These are phyloP conservation scores for Loris lydekkerianus DNA, from an alignment of 2,797 vertebrate genomes.

Conservation along the genomic window DNA sequence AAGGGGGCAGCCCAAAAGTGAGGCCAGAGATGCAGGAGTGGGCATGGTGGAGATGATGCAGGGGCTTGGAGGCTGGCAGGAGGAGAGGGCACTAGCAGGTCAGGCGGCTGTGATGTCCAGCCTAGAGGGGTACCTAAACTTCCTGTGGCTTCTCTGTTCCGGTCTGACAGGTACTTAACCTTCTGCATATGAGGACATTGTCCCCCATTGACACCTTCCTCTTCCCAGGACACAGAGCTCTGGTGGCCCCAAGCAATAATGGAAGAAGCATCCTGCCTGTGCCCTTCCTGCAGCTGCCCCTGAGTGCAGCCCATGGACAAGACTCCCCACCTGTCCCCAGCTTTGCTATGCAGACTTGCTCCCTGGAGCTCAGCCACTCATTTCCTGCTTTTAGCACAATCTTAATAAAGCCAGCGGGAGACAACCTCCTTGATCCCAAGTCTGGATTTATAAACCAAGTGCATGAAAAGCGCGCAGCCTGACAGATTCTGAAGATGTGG, in stretches of 20 bases:
- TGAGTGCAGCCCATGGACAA: fast-evolving
- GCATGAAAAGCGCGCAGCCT: fast-evolving
- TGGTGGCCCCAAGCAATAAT: background rate
- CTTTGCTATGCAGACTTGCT: background rate
- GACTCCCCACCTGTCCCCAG: background rate
- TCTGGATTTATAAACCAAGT: background rate
- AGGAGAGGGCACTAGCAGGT: background rate
- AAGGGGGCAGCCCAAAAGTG: background rate
- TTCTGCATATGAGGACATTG: background rate
- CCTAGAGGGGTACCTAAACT: background rate
- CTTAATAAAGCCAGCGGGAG: background rate
- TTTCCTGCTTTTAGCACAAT: background rate
- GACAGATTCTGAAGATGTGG: background rate
- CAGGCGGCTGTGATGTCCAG: background rate
- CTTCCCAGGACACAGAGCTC: background rate
- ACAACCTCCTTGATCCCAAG: background rate
- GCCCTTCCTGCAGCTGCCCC: background rate
- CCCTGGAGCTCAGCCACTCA: background rate
- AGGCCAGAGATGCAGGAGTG: too few species aligned
- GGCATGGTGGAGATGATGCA: fast-evolving
- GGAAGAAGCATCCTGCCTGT: background rate
- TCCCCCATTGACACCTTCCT: background rate
- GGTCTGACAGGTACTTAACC: background rate
- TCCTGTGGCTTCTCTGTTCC: background rate
- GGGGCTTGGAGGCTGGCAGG: background rate